Conservation (phyloP, 2,113 vertebrate genomes). For the Sorex araneus region DNA sequence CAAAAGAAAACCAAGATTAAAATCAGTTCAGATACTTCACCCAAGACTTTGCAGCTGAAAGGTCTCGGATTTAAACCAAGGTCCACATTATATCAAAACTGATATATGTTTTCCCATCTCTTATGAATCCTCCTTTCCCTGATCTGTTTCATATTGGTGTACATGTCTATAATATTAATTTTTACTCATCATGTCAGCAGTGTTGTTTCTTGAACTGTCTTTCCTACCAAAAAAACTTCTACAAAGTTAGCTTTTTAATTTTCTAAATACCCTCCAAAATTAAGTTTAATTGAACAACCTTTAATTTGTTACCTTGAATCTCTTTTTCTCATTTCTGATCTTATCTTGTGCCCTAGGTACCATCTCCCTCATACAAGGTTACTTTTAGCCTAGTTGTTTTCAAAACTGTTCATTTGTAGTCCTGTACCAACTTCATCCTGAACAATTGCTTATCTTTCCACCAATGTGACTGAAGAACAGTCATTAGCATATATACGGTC, state of each 20-base stretch:
- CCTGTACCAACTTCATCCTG: slow-evolving; percentile 10
- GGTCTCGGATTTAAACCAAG: slow-evolving; percentile 47
- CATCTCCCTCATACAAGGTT: background rate
- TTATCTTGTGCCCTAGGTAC: background rate
- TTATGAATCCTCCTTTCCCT: background rate
- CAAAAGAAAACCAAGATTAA: slow-evolving; percentile 50
- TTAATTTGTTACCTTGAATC: slow-evolving; percentile 1
- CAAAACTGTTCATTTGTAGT: background rate
- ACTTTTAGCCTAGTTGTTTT: background rate
- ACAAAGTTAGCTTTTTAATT: slow-evolving; percentile 51
- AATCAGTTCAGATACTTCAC: slow-evolving; percentile 36
- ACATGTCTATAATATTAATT: slow-evolving; percentile 27
- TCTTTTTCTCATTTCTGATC: background rate
- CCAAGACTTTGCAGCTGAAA: slow-evolving; percentile 28
- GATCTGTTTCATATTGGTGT: slow-evolving; percentile 19
- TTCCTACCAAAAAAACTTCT: slow-evolving; percentile 62
- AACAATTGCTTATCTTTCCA: background rate
- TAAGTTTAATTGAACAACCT: too few species aligned
- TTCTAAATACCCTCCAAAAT: background rate
- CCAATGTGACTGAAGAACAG: slow-evolving; percentile 39
- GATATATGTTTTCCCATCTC: background rate
- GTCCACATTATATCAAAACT: background rate
- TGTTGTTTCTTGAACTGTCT: slow-evolving; percentile 56
- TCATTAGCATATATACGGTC: slow-evolving; percentile 45
- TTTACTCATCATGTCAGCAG: slow-evolving; percentile 18